phyloP scores from a whole-genome alignment of 2,797 vertebrate species.

The Galago senegalensis region DNA sequence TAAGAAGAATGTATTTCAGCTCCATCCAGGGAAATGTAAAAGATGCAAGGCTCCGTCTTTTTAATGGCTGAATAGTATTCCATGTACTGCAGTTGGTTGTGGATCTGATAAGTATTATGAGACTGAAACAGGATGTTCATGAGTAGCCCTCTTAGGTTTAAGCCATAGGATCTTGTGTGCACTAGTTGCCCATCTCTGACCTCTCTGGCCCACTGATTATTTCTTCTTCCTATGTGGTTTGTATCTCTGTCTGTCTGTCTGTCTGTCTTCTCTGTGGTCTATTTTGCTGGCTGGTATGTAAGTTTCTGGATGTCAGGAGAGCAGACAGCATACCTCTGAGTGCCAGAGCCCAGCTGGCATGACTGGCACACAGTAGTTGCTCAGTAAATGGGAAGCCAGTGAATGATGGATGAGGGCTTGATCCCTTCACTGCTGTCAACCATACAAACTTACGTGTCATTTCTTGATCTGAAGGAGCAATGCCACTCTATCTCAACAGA shows the following conservation, averaged over 20 bases:
- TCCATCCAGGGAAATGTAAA: too few relatives aligned
- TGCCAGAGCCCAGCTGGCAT: background rate
- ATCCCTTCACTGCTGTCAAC: background rate
- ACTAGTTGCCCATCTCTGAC: background rate
- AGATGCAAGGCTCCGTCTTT: too few relatives aligned
- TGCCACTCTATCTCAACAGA: background rate
- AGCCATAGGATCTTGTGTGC: fast-evolving
- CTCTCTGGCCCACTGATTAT: background rate
- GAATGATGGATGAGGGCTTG: background rate
- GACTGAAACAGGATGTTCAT: background rate
- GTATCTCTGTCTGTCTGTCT: fast-evolving
- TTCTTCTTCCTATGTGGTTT: background rate
- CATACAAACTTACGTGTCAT: background rate
- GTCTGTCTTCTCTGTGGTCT: background rate
- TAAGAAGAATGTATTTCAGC: too few relatives aligned
- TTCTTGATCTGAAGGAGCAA: background rate
- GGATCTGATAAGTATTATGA: background rate
- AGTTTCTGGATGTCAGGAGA: background rate
- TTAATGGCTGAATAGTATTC: too few relatives aligned
- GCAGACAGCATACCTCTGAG: background rate
- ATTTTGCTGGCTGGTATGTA: background rate
- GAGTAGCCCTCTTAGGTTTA: background rate
- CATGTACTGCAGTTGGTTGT: too few relatives aligned
- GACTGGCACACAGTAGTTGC: background rate
- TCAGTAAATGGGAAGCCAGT: background rate